These are phyloP conservation scores for Gobio occitaniae DNA, from an alignment of 2,797 vertebrate genomes.

Conservation along the genomic window DNA sequence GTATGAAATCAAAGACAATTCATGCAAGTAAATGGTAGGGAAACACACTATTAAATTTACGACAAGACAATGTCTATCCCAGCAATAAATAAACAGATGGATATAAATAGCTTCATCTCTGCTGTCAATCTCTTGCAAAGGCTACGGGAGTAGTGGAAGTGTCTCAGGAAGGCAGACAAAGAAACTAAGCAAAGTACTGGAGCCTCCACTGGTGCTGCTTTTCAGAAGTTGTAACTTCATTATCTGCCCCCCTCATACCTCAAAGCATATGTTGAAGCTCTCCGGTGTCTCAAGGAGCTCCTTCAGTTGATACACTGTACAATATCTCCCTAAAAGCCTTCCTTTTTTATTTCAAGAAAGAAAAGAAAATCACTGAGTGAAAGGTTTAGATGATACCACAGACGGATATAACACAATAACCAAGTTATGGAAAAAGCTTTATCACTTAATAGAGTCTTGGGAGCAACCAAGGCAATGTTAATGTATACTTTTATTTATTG, in stretches of 20 bases:
- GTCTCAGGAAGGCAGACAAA: conserved; percentile 30
- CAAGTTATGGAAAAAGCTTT: conserved; percentile 53
- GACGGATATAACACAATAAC: conserved; percentile 38
- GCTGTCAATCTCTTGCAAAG: conserved; percentile 23
- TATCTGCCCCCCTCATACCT: conserved; percentile 69
- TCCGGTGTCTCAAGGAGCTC: conserved; percentile 69
- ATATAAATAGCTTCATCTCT: conserved; percentile 17
- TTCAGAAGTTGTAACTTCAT: conserved; percentile 77
- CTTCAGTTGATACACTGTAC: conserved; percentile 71
- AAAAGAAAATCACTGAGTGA: conserved; percentile 44
- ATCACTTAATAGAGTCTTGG: conserved; percentile 47
- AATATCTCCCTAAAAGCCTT: conserved; percentile 67
- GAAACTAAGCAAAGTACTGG: conserved; percentile 67
- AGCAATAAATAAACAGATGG: conserved; percentile 4
- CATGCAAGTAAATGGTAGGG: conserved; percentile 22
- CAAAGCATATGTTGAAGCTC: conserved; percentile 72
- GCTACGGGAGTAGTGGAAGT: conserved; percentile 7
- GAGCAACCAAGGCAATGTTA: conserved; percentile 11
- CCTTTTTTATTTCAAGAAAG: conserved; percentile 51
- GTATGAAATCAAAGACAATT: conserved; percentile 56
- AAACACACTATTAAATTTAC: neutral
- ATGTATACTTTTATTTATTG: conserved; percentile 35
- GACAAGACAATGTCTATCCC: neutral
- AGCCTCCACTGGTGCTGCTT: conserved; percentile 75
- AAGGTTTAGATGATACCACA: conserved; percentile 53